phyloP scores from a whole-genome alignment of 1,140 invertebrate species.

The Drosophila tristis region DNA sequence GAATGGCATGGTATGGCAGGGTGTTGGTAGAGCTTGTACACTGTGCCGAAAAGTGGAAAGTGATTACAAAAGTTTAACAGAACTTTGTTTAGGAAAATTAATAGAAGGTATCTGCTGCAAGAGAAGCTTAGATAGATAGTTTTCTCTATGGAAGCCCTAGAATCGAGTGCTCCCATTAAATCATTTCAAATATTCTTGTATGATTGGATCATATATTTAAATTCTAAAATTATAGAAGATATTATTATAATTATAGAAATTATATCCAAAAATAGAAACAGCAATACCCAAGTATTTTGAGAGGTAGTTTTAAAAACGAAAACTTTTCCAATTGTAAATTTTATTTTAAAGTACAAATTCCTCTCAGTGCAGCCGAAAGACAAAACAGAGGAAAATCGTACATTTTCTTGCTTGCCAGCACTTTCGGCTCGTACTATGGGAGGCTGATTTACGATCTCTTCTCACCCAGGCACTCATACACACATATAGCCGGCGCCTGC shows the following conservation, averaged over 20 bases:
- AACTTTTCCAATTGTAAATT: neutral
- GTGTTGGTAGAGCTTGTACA: conserved; percentile 19
- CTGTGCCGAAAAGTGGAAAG: neutral
- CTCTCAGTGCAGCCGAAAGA: conserved; percentile 18
- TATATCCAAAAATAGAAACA: too few species aligned
- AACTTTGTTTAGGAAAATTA: too few species aligned
- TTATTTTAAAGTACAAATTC: neutral
- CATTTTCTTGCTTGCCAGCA: neutral
- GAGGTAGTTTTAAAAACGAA: neutral
- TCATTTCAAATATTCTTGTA: too few species aligned
- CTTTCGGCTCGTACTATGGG: neutral
- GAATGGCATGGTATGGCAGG: neutral
- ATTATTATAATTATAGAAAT: too few species aligned
- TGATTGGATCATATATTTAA: too few species aligned
- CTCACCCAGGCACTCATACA: neutral
- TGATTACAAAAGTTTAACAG: neutral
- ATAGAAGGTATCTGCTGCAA: too few species aligned
- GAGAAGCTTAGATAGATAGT: too few species aligned
- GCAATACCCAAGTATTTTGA: too few species aligned
- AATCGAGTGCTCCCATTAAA: too few species aligned
- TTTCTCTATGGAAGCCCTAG: too few species aligned
- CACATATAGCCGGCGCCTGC: conserved; percentile 26
- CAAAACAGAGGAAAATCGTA: neutral
- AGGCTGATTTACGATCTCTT: conserved; percentile 19
- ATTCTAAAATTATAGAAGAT: too few species aligned